Conservation (phyloP, 2,888 invertebrate species). For the Mesorhabditis belari region DNA sequence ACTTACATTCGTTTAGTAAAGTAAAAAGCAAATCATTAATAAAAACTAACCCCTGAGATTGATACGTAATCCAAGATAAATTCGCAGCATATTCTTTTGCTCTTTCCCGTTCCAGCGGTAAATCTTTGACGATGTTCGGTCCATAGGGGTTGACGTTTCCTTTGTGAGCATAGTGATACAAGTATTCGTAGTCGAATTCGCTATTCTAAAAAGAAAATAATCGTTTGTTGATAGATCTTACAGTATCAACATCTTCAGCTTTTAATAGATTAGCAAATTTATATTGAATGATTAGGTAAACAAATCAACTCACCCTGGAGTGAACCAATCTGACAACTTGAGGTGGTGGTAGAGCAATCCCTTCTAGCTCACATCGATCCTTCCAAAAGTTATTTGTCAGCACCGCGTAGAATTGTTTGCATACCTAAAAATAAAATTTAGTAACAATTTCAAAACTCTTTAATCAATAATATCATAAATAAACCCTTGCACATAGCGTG, state of each 20-base stretch:
- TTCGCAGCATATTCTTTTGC: neutral
- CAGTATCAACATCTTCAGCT: too few relatives aligned
- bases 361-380: neutral
- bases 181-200: neutral
- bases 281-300: too few relatives aligned
- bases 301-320: neutral
- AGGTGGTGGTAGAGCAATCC: neutral
- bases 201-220: too few relatives aligned
- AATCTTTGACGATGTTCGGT: neutral
- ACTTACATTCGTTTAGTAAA: neutral
- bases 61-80: neutral
- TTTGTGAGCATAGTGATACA: neutral
- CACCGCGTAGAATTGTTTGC: neutral
- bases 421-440: neutral
- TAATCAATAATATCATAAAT: too few relatives aligned
- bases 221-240: too few relatives aligned
- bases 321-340: neutral
- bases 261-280: too few relatives aligned
- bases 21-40: neutral
- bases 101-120: neutral
- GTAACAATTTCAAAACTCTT: too few relatives aligned
- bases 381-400: neutral
- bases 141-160: neutral
- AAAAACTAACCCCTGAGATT: neutral
- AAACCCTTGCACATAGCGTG: too few relatives aligned